Conservation (phyloP, 2,888 invertebrate species). For the Phrixothrix hirtus region DNA sequence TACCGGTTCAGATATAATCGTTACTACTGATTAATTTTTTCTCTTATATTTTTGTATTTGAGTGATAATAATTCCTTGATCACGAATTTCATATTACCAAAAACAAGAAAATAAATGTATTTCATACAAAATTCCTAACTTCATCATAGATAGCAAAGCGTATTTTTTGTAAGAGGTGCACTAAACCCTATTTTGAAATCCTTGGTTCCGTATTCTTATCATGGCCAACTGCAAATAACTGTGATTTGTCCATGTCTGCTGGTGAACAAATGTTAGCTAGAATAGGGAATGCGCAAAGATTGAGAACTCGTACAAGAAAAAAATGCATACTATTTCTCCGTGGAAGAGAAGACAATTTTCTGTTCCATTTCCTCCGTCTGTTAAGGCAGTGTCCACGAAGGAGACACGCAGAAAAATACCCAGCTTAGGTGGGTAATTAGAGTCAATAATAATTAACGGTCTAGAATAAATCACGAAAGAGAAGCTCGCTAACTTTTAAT, state of each 20-base stretch:
- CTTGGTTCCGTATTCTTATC: slow-evolving; percentile 51
- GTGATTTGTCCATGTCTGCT: slow-evolving; percentile 57
- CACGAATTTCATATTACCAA: no score
- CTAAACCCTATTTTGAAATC: slow-evolving; percentile 15
- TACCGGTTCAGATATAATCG: slow-evolving; percentile 22
- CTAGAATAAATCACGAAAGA: slow-evolving; percentile 53
- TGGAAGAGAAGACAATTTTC: slow-evolving; percentile 57
- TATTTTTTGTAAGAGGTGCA: slow-evolving; percentile 20
- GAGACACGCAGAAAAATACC: slow-evolving; percentile 43
- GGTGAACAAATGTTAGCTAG: slow-evolving; percentile 49
- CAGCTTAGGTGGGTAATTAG: slow-evolving; percentile 55
- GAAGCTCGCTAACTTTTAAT: slow-evolving; percentile 52
- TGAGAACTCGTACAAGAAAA: slow-evolving; percentile 54
- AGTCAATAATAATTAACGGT: slow-evolving; percentile 55
- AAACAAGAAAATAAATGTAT: no score
- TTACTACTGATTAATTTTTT: no score
- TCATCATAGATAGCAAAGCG: slow-evolving; percentile 15
- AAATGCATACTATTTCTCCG: slow-evolving; percentile 55
- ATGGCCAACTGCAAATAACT: slow-evolving; percentile 56
- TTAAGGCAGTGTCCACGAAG: slow-evolving; percentile 48
- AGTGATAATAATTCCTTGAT: no score
- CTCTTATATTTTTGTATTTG: no score
- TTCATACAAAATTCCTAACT: slow-evolving; percentile 1
- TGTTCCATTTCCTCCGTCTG: slow-evolving; percentile 57
- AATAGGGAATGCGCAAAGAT: slow-evolving; percentile 56